Conservation (phyloP, 2,797 vertebrate genomes). For the Pyrocephalus nanus region DNA sequence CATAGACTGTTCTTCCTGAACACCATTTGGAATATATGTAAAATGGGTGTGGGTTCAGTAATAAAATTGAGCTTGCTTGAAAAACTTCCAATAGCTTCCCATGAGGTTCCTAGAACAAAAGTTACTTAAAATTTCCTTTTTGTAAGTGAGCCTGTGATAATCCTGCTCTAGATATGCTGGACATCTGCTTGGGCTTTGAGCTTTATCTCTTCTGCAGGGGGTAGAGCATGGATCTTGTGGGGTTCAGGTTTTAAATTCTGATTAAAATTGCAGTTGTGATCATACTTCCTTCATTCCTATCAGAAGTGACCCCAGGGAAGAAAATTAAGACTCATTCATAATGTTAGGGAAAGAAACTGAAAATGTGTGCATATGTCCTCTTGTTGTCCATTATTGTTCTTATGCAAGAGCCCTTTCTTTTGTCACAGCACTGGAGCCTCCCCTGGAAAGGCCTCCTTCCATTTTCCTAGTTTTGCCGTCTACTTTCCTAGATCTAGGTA, state of each 20-base stretch:
- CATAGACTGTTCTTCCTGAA: not conserved
- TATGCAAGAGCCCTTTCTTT: not conserved
- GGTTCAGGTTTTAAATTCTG: not conserved
- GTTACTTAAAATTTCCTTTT: not conserved
- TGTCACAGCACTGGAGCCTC: not conserved
- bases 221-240: not conserved
- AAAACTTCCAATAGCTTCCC: not conserved
- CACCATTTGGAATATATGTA: not conserved
- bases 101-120: not conserved
- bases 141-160: not conserved
- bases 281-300: not conserved
- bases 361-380: fast-evolving
- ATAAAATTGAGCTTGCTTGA: not conserved
- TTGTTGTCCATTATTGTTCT: not conserved
- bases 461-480: not conserved
- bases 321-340: not conserved
- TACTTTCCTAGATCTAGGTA: not conserved
- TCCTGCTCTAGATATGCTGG: not conserved
- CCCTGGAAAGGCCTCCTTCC: not conserved
- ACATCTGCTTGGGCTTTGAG: conserved; percentile 3
- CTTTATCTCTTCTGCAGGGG: not conserved
- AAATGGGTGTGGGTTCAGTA: not conserved
- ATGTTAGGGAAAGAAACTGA: not conserved
- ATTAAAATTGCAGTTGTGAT: not conserved
- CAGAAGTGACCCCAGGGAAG: not conserved